Evolutionary conservation across 2,888 invertebrate species (phyloP).

Genomic region (Adela reaumurella): DNA sequence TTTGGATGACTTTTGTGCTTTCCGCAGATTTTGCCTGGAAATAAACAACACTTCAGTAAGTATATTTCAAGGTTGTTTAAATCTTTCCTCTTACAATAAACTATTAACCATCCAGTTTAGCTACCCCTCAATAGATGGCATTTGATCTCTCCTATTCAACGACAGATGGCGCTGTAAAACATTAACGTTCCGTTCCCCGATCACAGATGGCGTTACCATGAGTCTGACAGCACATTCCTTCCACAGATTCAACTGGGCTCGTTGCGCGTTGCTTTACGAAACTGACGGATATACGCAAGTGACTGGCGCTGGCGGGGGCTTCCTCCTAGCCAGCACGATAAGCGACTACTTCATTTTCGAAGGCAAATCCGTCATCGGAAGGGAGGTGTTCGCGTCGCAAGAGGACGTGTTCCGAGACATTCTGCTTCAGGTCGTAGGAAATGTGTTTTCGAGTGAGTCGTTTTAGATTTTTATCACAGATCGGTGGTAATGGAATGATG

Average conservation of each 20-base stretch:
- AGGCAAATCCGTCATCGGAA: constrained; percentile 25
- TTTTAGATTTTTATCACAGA: no score
- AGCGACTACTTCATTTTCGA: constrained; percentile 53
- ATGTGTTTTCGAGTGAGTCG: constrained; percentile 54
- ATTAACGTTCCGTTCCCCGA: background rate
- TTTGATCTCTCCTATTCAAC: background rate
- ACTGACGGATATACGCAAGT: constrained; percentile 63
- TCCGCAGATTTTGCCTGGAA: no score
- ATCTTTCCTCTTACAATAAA: no score
- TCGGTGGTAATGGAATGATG: no score
- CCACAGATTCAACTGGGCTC: constrained; percentile 69
- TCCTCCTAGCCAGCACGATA: constrained; percentile 70
- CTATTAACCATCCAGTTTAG: no score
- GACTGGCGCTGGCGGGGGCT: constrained; percentile 71
- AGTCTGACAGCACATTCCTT: no score
- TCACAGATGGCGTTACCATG: background rate
- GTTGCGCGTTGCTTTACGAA: constrained; percentile 72
- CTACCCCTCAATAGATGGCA: background rate
- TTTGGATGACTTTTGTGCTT: no score
- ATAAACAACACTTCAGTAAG: no score
- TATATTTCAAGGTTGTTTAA: no score
- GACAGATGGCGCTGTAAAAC: constrained; percentile 3
- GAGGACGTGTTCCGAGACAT: constrained; percentile 44
- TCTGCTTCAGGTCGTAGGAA: constrained; percentile 44
- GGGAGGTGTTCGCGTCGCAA: constrained; percentile 27